Evolutionary conservation across 2,113 vertebrate genomes (phyloP).

Genomic region (Stegostoma tigrinum): DNA sequence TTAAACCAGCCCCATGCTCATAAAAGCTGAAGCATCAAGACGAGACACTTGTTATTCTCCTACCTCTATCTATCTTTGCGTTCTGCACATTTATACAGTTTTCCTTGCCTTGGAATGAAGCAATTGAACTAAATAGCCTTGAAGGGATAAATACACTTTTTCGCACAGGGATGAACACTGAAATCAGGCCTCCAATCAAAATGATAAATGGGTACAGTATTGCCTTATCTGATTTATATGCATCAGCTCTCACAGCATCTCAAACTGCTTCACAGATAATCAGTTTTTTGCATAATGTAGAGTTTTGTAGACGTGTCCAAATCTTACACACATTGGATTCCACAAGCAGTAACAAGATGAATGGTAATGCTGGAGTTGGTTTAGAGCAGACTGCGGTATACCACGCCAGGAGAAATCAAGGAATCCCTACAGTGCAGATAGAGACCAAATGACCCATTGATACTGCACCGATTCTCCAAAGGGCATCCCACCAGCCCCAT

Average conservation of each 20-base stretch:
- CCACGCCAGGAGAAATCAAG: neutral
- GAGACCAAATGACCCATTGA: no score
- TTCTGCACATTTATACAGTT: neutral
- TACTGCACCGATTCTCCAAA: no score
- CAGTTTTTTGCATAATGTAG: neutral
- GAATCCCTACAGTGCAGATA: no score
- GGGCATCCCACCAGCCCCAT: no score
- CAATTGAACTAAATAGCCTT: neutral
- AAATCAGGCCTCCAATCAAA: neutral
- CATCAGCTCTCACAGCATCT: neutral
- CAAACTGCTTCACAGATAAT: neutral
- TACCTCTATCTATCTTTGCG: neutral
- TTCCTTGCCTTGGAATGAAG: neutral
- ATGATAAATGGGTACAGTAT: neutral
- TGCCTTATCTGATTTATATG: neutral
- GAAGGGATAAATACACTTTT: neutral
- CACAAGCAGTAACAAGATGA: neutral
- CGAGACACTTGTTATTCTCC: no score
- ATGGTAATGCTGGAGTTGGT: neutral
- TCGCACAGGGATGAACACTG: neutral
- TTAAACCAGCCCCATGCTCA: no score
- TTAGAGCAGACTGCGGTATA: neutral
- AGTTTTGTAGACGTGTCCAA: neutral
- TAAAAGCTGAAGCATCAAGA: no score
- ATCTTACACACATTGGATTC: neutral